phyloP scores from a whole-genome alignment of 92 coral and sea anemone species.

The Blastomussa wellsi region DNA sequence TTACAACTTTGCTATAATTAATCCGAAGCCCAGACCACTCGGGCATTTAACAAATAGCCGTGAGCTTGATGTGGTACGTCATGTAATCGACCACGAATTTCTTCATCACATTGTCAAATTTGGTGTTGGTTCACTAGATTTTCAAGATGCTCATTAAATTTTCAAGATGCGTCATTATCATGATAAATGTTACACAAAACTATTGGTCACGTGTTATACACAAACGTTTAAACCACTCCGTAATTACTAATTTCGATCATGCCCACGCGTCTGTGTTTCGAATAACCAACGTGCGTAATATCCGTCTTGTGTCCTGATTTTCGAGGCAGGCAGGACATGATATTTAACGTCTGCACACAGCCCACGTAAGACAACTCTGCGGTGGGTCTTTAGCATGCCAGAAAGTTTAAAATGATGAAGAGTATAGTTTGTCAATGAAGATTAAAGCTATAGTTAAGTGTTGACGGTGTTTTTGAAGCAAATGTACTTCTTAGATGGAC shows the following conservation, averaged over 20 bases:
- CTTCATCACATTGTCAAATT: too few relatives aligned
- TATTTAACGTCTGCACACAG: not conserved
- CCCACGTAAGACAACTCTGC: not conserved
- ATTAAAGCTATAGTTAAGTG: too few relatives aligned
- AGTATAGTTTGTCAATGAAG: not conserved
- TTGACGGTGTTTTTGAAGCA: not conserved
- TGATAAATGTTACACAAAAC: not conserved
- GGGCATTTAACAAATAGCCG: too few relatives aligned
- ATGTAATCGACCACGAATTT: too few relatives aligned
- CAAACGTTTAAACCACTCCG: not conserved
- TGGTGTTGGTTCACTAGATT: too few relatives aligned
- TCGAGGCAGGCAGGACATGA: not conserved
- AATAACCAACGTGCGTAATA: not conserved
- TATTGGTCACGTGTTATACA: not conserved
- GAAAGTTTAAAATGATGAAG: not conserved
- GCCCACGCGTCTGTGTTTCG: not conserved
- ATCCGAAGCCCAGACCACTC: too few relatives aligned
- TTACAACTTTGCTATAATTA: too few relatives aligned
- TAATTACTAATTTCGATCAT: not conserved
- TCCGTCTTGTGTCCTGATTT: not conserved
- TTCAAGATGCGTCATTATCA: too few relatives aligned
- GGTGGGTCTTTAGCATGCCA: not conserved
- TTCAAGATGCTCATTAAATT: too few relatives aligned
- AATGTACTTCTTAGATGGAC: not conserved
- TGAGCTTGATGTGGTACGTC: too few relatives aligned